Evolutionary conservation across 2,113 vertebrate species (phyloP).

Genomic region (Mus pahari): DNA sequence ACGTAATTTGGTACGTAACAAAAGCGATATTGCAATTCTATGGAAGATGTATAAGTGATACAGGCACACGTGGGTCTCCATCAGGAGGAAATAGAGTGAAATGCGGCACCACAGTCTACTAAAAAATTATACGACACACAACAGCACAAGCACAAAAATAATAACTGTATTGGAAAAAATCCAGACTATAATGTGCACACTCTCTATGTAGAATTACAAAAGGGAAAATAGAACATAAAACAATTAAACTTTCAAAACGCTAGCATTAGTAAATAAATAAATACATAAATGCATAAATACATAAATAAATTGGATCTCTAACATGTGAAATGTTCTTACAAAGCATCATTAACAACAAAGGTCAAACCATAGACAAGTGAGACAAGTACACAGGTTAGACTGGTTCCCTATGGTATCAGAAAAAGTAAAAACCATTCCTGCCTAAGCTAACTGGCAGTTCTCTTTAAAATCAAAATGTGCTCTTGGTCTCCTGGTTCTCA

Average conservation of each 20-base stretch:
- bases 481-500: background rate
- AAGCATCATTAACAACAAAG: background rate
- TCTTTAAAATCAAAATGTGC: background rate
- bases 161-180: slow-evolving; percentile 7
- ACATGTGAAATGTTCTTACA: background rate
- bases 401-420: background rate
- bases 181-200: background rate
- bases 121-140: background rate
- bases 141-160: background rate
- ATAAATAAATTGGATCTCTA: background rate
- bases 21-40: slow-evolving; percentile 24
- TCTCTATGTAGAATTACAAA: slow-evolving; percentile 19
- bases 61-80: background rate
- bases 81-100: slow-evolving; percentile 48
- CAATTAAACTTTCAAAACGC: background rate
- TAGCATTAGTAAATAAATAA: background rate
- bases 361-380: background rate
- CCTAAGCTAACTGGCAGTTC: background rate
- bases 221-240: background rate
- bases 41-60: background rate
- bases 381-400: background rate
- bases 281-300: too few relatives aligned
- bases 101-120: background rate
- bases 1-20: background rate
- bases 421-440: slow-evolving; percentile 24